Base-by-base conservation (phyloP, 2,797 vertebrate genomes). In the Mallotus villosus region DNA sequence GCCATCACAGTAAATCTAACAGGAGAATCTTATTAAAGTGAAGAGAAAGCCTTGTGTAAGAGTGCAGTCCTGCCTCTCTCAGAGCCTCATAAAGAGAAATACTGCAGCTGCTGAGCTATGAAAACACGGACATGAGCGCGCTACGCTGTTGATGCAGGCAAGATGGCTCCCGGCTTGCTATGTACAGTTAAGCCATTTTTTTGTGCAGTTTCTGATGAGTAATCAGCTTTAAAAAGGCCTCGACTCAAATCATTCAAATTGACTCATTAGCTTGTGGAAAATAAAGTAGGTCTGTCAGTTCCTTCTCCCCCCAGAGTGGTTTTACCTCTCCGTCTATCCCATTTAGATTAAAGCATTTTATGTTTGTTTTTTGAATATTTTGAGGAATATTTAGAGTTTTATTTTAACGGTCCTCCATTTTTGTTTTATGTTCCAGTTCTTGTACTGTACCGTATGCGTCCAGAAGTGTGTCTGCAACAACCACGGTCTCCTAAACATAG, bases 1-100 rank as follows among this genome's bases (percentile, higher is more conserved):
- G 93, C 91, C 94, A 90, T 93, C 92, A 90, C 88, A 91, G 94
- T 97, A 96, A 97, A 96, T 96, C 94, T 94, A 87, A 85, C 79
- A 79, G 88, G 90, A 90, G 90, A 92, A 94, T 94, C 93, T 92
- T 95, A 95, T 96, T 96, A 96, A 95, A 95, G 75, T 86, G 94
- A 93, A 89, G 92, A 93, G 89, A 94, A 93, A 91, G 93, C 91
- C 92, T 92, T 92, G 92, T 90, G 92, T 93, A 93, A 93, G 89
- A 86, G 91, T 84, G 85, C 51, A 5, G 88, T 92, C 92, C 94
- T 95, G 94, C 91, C 93, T 91, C 87, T 94, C 89, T 81, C 81
- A 92, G 91, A 90, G 92, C 87, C 86, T 91, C 78, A 87, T 74
- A 83, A 86, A 78, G 86, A 95, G 95, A 97, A 93, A 94, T 89